Evolutionary conservation across 2,888 invertebrate species (phyloP).

Genomic region (Perizoma affinitatum): DNA sequence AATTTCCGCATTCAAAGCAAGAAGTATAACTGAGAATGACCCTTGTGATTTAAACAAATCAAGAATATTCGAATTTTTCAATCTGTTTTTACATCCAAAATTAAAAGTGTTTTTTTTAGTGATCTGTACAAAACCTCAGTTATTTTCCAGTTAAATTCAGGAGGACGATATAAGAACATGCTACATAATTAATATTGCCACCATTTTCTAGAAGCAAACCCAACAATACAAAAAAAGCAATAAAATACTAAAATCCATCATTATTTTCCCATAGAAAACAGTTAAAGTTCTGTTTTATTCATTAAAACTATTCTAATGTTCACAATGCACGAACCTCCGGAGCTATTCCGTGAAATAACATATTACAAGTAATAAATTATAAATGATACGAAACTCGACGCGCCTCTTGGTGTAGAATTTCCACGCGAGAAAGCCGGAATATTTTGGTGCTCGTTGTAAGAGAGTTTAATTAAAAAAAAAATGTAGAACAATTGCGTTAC

Average conservation of each 20-base stretch:
- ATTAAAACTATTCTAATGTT: constrained; percentile 34
- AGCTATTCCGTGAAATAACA: constrained; percentile 32
- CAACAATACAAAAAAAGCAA: constrained; percentile 28
- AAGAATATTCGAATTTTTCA: too few species aligned
- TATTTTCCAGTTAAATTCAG: too few species aligned
- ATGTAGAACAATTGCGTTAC: too few species aligned
- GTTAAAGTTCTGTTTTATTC: constrained; percentile 31
- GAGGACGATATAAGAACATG: too few species aligned
- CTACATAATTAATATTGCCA: background rate
- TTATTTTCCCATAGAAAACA: constrained; percentile 27
- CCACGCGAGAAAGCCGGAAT: constrained; percentile 8
- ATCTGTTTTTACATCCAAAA: too few species aligned
- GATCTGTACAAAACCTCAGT: too few species aligned
- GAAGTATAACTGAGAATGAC: background rate
- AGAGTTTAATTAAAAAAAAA: too few species aligned
- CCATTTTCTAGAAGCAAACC: constrained; percentile 6
- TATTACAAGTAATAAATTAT: constrained; percentile 30
- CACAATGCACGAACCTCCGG: constrained; percentile 27
- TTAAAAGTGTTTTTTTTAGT: too few species aligned
- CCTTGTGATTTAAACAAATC: too few species aligned
- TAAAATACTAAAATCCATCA: constrained; percentile 30
- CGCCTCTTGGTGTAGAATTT: constrained; percentile 17
- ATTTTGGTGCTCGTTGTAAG: background rate
- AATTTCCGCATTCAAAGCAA: background rate
- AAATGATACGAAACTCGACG: constrained; percentile 29